Evolutionary conservation across 2,797 vertebrate genomes (phyloP), one percentile per base, ranked within the genome.

Genomic region (Odontamblyopus lacepedii): DNA sequence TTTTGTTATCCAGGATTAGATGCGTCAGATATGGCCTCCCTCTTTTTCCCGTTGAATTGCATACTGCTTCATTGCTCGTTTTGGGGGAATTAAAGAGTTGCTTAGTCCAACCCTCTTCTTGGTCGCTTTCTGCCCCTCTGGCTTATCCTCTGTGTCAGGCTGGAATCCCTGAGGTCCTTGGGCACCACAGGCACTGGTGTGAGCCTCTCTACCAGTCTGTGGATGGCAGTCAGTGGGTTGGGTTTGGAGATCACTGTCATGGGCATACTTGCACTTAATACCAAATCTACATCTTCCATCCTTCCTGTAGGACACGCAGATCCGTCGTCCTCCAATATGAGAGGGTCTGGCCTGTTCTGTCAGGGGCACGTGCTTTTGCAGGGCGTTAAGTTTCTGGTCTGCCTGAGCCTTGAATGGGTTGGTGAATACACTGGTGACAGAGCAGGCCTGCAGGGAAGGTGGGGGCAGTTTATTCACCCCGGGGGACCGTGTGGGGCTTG

Each of bases 301-400:
- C 51, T 92, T 94, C 79, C 94, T 93, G 84, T 95, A 95, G 0
- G 92, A 84, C 63, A 94, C 85, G 3, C 95, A 96, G 30, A 94
- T 87, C 69, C 81, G 86, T 71, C 87, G 93, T 0, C 94, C 94
- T 1, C 91, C 93, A 18, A 93, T 94, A 71, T 93, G 89, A 7
- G 93, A 87, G 65, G 94, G 94, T 53, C 80, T 89, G 59, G 93
- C 85, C 60, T 93, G 88, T 82, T 90, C 72, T 0, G 94, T 95
- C 60, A 96, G 92, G 1, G 93, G 94, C 26, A 96, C 95, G 2
- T 96, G 95, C 57, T 94, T 94, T 87, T 95, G 93, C 78, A 96
- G 63, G 23, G 90, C 91, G 11, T 80, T 93, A 73, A 95, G 92
- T 50, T 89, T 93, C 75, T 92, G 88, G 8, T 93, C 92, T 0